phyloP scores from a whole-genome alignment of 2,113 vertebrate genomes.

The Brachionichthys hirsutus region DNA sequence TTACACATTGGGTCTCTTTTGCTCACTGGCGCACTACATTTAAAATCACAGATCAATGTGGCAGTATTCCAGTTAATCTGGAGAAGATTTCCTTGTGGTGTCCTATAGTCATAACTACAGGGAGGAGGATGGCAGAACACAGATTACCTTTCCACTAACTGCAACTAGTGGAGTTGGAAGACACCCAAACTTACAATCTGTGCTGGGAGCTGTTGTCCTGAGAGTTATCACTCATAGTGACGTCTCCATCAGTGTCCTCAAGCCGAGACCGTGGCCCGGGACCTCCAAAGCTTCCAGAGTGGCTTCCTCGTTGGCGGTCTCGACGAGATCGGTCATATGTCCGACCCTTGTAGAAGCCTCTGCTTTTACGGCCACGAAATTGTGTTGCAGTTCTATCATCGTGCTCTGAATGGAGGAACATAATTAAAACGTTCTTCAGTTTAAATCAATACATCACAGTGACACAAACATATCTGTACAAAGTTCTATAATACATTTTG shows the following conservation, averaged over 20 bases:
- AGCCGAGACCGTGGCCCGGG: constrained; percentile 63
- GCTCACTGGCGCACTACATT: too few species aligned
- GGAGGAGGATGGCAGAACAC: too few species aligned
- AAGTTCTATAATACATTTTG: too few species aligned
- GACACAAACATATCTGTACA: too few species aligned
- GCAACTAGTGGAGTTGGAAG: background rate
- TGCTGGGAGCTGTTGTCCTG: constrained; percentile 75
- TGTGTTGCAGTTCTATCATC: constrained; percentile 80
- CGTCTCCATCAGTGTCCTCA: constrained; percentile 79
- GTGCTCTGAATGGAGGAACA: constrained; percentile 73
- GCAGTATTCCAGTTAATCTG: too few species aligned
- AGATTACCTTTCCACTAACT: background rate
- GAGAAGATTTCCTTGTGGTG: background rate
- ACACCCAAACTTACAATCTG: constrained; percentile 81
- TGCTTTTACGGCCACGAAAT: constrained; percentile 79
- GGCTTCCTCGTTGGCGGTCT: constrained; percentile 67
- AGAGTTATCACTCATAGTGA: constrained; percentile 79
- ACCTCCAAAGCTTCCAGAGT: constrained; percentile 48
- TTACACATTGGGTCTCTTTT: too few species aligned
- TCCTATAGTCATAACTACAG: too few species aligned
- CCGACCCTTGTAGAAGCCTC: constrained; percentile 79
- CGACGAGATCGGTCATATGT: constrained; percentile 72
- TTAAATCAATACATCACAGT: background rate
- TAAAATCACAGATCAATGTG: too few species aligned
- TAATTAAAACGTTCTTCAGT: background rate